These are phyloP conservation scores for Brachymystax lenok DNA, from an alignment of 2,797 vertebrate genomes.

Conservation along the genomic window DNA sequence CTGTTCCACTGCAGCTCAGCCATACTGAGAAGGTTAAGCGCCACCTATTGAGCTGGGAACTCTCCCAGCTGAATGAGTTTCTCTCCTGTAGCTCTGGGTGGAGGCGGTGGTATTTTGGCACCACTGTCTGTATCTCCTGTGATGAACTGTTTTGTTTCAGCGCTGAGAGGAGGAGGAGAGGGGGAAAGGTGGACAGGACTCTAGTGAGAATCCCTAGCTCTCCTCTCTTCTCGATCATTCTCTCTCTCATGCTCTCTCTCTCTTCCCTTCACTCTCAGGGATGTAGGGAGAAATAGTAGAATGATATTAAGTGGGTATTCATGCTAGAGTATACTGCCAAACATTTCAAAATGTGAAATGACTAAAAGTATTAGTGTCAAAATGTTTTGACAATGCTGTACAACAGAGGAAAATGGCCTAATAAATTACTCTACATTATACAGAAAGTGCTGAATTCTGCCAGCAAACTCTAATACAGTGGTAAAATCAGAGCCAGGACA, in stretches of 20 bases:
- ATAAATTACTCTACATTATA: background rate
- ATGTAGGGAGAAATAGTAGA: background rate
- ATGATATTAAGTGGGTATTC: background rate
- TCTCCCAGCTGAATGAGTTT: background rate
- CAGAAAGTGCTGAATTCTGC: background rate
- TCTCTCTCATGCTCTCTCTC: background rate
- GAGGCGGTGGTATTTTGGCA: conserved; percentile 13
- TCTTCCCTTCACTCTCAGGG: no score
- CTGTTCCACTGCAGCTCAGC: conserved; percentile 15
- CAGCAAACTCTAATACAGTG: background rate
- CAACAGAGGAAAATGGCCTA: background rate
- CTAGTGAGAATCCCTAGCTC: background rate
- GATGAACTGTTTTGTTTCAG: conserved; percentile 1
- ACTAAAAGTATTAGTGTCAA: background rate
- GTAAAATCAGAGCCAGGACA: conserved; percentile 35
- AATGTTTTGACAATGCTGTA: background rate
- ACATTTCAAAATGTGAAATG: background rate
- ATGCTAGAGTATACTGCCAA: background rate
- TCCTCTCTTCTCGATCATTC: background rate
- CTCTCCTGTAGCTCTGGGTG: conserved; percentile 1
- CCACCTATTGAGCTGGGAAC: conserved; percentile 12
- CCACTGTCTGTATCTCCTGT: background rate
- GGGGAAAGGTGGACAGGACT: background rate
- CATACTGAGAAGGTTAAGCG: conserved; percentile 3
- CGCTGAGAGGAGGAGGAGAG: background rate